Evolutionary conservation across 2,888 invertebrate genomes (phyloP), one percentile per base, ranked within the genome.

Genomic region (Dryomyza anilis): DNA sequence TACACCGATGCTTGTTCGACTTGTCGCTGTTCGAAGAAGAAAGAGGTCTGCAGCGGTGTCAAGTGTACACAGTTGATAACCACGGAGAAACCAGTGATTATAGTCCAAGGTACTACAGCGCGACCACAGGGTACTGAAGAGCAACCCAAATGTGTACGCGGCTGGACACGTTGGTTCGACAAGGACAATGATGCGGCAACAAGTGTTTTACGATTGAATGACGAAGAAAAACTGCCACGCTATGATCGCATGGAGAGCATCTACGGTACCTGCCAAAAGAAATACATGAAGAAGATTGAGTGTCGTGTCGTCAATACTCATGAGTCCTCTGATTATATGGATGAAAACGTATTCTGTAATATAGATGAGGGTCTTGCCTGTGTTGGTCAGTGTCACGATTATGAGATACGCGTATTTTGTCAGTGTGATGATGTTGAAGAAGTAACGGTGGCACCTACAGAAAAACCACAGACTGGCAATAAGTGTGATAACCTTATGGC

Each of bases 111-210:
- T 2, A 74, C 72, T 1, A 81, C 81, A 0, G 53, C 53, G 1
- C 55, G 50, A 2, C 76, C 76, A 0, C 10, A 72, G 21, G 71
- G 70, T 3, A 80, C 81, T 7, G 76, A 78, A 48, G 71, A 73
- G n/a, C 73, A 80, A 65, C 68, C 75, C 3, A 76, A 79, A 57
- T 94, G 94, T 74, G 83, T 85, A 50, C 80, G 86, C 2, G 95
- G 95, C 0, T 95, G 94, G 93, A 90, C 91, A 0, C 81, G 85
- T 14, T 95, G 95, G 95, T 84, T 92, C 70, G 94, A 90, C 81
- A 81, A 83, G 48, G 82, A 83, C 59, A 77, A 75, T 45, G 77
- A 78, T 63, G 39, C 65, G 0, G 70, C 75, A 1, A 70, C 73
- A 10, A 76, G 78, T 19, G 69, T 72, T 1, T 70, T 75, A 10